Conservation (phyloP, 2,888 invertebrate genomes). For the Eupeodes luniger region DNA sequence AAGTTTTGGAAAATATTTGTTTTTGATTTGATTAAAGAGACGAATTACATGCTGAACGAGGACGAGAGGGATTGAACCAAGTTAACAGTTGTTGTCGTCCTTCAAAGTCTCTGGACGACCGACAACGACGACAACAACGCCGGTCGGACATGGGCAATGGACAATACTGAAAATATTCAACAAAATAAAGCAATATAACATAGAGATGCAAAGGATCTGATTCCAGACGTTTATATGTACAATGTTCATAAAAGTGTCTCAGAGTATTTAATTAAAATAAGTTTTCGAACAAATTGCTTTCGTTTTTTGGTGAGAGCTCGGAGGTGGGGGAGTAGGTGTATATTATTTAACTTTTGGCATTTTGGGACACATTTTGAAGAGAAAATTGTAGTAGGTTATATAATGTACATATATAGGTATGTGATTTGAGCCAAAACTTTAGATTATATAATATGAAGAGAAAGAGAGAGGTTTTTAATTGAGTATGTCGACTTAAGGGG, state of each 20-base stretch:
- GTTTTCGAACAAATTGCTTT: constrained; percentile 30
- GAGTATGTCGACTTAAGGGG: constrained; percentile 1
- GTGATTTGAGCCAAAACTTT: constrained; percentile 11
- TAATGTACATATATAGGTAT: neutral
- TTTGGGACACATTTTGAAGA: constrained; percentile 36
- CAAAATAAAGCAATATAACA: neutral
- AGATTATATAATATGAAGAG: neutral
- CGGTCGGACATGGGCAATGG: neutral
- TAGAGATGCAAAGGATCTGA: neutral
- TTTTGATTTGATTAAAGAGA: constrained; percentile 50
- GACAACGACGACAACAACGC: neutral
- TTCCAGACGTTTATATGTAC: neutral
- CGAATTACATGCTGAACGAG: neutral
- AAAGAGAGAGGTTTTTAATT: constrained; percentile 21
- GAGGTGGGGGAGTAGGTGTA: neutral
- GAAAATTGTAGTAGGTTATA: neutral
- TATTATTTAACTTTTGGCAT: constrained; percentile 40
- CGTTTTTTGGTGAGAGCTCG: neutral
- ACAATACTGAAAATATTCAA: constrained; percentile 6
- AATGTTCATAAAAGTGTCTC: constrained; percentile 24
- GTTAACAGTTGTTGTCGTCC: neutral
- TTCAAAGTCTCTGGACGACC: neutral
- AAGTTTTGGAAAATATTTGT: constrained; percentile 63
- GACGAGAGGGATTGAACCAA: neutral
- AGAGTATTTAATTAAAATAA: constrained; percentile 45